Conservation (phyloP, 2,113 vertebrate genomes). For the Pseudopodoces humilis region DNA sequence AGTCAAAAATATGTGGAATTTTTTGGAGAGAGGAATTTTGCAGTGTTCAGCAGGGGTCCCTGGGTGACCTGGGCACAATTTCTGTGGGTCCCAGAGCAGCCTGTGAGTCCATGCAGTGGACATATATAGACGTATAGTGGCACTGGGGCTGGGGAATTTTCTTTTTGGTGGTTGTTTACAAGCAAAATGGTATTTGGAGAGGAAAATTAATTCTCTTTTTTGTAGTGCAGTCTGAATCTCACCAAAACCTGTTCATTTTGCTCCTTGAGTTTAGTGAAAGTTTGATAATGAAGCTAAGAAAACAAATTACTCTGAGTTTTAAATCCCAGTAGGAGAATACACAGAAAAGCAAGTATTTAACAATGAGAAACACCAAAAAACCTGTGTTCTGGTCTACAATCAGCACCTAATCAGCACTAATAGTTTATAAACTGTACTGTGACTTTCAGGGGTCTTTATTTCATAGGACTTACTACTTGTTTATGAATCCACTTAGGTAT, state of each 20-base stretch:
- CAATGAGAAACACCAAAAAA: not conserved
- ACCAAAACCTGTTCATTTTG: not conserved
- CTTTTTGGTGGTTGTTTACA: not conserved
- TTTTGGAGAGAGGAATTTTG: not conserved
- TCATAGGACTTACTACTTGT: not conserved
- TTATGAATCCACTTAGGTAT: not conserved
- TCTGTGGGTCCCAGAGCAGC: not conserved
- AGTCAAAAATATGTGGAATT: not conserved
- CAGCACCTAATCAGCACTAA: not conserved
- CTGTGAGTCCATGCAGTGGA: not conserved
- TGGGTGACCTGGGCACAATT: not conserved
- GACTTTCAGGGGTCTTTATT: not conserved
- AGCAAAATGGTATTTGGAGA: not conserved
- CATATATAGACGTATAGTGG: not conserved
- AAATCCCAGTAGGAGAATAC: not conserved
- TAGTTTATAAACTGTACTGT: not conserved
- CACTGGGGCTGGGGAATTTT: not conserved
- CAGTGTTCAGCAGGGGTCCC: not conserved
- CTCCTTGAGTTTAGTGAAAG: not conserved
- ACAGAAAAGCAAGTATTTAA: not conserved
- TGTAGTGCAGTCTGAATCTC: not conserved
- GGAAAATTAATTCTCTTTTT: not conserved
- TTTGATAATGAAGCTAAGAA: not conserved
- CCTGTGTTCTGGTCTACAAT: not conserved
- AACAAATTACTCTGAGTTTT: not conserved